Conservation (phyloP, 1,140 invertebrate species). For the Danaus plexippus region DNA sequence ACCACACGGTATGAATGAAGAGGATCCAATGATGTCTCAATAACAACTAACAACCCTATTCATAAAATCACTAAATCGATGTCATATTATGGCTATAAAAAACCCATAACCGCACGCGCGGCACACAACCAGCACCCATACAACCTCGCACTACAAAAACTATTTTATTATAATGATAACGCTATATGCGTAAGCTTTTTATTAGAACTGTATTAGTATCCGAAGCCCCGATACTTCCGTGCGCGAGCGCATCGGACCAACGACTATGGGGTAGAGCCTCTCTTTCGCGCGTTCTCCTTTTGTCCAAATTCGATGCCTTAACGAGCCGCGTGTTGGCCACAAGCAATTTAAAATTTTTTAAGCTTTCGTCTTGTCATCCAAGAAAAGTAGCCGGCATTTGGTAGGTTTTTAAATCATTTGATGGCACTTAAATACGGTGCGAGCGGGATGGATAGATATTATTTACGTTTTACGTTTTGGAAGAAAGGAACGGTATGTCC, state of each 20-base stretch:
- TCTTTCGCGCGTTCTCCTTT: constrained; percentile 64
- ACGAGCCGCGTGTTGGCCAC: constrained; percentile 39
- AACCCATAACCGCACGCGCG: constrained; percentile 58
- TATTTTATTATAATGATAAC: constrained; percentile 41
- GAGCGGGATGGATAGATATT: constrained; percentile 38
- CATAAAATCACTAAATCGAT: constrained; percentile 53
- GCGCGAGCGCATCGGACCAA: constrained; percentile 62
- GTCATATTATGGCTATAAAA: constrained; percentile 61
- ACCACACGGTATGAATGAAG: constrained; percentile 54
- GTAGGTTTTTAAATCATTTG: constrained; percentile 38
- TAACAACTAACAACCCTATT: constrained; percentile 56
- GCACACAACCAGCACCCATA: constrained; percentile 54
- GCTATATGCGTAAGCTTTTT: constrained; percentile 66
- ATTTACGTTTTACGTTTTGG: constrained; percentile 40
- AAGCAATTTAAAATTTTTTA: constrained; percentile 47
- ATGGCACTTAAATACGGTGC: constrained; percentile 18
- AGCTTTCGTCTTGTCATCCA: constrained; percentile 51
- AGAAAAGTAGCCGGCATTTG: constrained; percentile 41
- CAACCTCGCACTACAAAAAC: constrained; percentile 37
- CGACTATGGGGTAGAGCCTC: constrained; percentile 64
- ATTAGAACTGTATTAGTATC: constrained; percentile 66
- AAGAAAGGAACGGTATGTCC: constrained; percentile 56
- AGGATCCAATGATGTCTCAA: constrained; percentile 57
- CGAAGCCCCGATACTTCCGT: constrained; percentile 62
- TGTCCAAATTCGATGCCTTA: constrained; percentile 42